Evolutionary conservation across 2,797 vertebrate species (phyloP), one percentile per base, ranked within the genome.

Genomic region (Anguilla megastoma): DNA sequence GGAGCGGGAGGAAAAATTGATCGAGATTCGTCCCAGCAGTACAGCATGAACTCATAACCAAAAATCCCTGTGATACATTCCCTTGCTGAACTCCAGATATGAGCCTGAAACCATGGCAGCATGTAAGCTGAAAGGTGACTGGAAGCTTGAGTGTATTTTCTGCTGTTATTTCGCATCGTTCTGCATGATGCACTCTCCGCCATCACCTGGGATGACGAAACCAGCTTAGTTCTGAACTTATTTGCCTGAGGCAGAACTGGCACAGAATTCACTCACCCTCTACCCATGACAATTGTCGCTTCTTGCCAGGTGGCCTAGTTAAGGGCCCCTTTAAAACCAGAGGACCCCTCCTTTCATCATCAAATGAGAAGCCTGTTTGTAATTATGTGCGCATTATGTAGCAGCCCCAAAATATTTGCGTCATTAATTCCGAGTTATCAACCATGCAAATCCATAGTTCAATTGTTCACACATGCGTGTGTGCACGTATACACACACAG

Each of bases 221-320:
- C 18, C 74, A 21, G 30, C 1, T 79, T 79, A 41, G 14, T 45
- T 45, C 74, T 79, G 33, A 79, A 36, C 16, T 79, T 36, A 79
- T 24, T 79, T 41, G 33, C 74, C 33, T 79, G 36, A 36, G 74
- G 74, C 74, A 41, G 74, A 41, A 79, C 36, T 79, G 74, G 74
- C 74, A 79, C 33, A 21, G 33, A 79, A 79, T 79, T 79, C 36
- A 79, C 5, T 21, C 36, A 36, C 33, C 74, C 33, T 79, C 74
- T 36, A 79, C 74, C 36, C 74, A 41, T 79, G 74, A 79, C 74
- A 79, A 79, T 79, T 79, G 74, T 79, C 33, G 45, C 33, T 3
- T 36, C 74, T 79, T 79, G 74, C 33, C 74, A 79, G 74, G 36
- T 79, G 74, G 74, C 74, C 74, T 36, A 79, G 33, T 79, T 79